Conservation (phyloP, 2,113 vertebrate genomes). For the Salminus brasiliensis region DNA sequence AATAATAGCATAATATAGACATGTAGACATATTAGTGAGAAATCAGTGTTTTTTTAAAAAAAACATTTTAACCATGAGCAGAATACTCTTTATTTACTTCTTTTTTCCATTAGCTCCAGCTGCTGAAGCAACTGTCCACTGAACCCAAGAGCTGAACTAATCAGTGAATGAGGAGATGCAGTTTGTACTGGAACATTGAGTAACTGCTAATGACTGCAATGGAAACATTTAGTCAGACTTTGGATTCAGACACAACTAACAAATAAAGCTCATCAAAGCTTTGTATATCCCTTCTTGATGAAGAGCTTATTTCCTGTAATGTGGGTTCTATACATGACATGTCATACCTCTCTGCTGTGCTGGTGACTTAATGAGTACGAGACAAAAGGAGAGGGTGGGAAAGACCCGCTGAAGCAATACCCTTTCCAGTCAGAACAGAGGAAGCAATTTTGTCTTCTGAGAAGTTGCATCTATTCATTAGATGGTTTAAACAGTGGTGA, state of each 20-base stretch:
- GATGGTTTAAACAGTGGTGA: not conserved
- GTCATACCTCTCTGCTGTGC: not conserved
- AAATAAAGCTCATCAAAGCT: not conserved
- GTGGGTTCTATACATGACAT: not conserved
- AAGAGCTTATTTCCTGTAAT: not conserved
- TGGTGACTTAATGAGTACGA: not conserved
- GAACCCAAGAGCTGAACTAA: not conserved
- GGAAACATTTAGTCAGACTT: constrained; percentile 9
- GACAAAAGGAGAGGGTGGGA: not conserved
- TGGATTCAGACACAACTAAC: constrained; percentile 16
- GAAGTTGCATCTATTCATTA: constrained; percentile 5
- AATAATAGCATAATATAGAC: too few relatives aligned
- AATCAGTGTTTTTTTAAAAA: too few relatives aligned
- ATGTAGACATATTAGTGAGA: too few relatives aligned
- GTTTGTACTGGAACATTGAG: constrained; percentile 9
- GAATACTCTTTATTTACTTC: too few relatives aligned
- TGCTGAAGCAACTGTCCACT: not conserved
- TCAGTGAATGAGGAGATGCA: constrained; percentile 18
- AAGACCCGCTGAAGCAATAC: not conserved
- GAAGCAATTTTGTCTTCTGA: not conserved
- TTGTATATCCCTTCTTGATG: not conserved
- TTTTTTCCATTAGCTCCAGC: not conserved
- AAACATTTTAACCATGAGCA: too few relatives aligned
- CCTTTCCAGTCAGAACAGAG: not conserved
- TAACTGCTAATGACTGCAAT: not conserved